Evolutionary conservation across 1,140 invertebrate genomes (phyloP).

Genomic region (Stenopsyche tienmushanensis): DNA sequence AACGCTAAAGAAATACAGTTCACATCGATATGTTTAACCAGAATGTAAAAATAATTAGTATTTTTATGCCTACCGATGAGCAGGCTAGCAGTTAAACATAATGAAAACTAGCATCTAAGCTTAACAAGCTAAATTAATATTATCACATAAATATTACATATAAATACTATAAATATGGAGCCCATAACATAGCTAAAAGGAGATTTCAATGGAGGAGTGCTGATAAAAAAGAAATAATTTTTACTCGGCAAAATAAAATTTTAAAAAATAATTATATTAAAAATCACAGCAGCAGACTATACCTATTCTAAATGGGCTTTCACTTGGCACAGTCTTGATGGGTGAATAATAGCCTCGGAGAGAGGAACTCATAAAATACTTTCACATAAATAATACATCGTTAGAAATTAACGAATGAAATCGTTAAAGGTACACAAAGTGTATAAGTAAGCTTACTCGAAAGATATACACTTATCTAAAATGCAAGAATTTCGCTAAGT

Average conservation of each 20-base stretch:
- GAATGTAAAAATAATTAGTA: background rate
- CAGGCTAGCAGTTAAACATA: background rate
- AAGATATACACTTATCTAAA: no score
- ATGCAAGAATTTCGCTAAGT: no score
- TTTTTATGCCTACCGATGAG: background rate
- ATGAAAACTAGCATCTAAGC: conserved; percentile 35
- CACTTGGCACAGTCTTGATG: conserved; percentile 31
- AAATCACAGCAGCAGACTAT: conserved; percentile 25
- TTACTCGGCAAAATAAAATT: conserved; percentile 1
- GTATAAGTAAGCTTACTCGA: no score
- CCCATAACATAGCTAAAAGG: conserved; percentile 16
- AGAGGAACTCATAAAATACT: background rate
- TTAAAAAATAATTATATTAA: conserved; percentile 5
- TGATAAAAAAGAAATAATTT: conserved; percentile 10
- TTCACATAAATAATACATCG: no score
- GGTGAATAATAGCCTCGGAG: background rate
- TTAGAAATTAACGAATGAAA: no score
- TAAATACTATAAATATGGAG: conserved; percentile 31
- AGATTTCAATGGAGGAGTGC: background rate
- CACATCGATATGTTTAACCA: background rate
- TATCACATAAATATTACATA: conserved; percentile 42
- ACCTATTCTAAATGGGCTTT: conserved; percentile 21
- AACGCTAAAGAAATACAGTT: background rate
- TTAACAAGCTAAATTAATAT: conserved; percentile 40
- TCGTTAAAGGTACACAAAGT: no score